phyloP scores from a whole-genome alignment of 2,113 vertebrate genomes.

The Anguilla japonica region DNA sequence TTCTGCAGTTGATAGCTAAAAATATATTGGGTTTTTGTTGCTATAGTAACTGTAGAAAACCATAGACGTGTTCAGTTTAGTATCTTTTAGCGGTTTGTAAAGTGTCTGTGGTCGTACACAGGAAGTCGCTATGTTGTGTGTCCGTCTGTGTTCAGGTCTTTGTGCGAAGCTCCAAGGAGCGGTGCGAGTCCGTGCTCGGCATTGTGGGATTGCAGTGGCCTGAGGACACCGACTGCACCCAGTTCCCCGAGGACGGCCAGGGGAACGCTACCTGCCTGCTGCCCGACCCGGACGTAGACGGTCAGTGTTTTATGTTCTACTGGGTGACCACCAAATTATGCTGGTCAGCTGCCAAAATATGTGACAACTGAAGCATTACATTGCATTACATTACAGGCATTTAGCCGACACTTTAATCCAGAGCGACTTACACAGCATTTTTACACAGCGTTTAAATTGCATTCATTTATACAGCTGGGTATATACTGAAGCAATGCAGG shows the following conservation, averaged over 20 bases:
- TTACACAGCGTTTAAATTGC: too few species aligned
- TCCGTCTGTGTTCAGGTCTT: conserved; percentile 60
- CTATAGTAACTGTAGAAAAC: neutral
- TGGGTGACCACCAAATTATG: too few species aligned
- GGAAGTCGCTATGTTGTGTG: neutral
- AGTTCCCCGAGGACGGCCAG: conserved; percentile 85
- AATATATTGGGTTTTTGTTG: neutral
- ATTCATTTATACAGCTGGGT: too few species aligned
- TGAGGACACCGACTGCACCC: conserved; percentile 86
- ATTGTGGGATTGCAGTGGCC: conserved; percentile 97
- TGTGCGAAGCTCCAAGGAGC: conserved; percentile 87
- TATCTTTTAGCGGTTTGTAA: neutral
- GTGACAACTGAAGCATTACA: too few species aligned
- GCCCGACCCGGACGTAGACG: conserved; percentile 84
- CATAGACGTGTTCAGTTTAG: neutral
- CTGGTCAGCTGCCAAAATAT: too few species aligned
- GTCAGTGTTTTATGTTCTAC: conserved; percentile 54
- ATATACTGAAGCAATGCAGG: too few species aligned
- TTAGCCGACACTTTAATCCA: too few species aligned
- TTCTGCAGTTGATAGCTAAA: neutral
- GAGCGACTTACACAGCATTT: too few species aligned
- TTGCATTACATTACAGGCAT: too few species aligned
- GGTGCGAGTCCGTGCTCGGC: conserved; percentile 87
- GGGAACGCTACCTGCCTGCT: conserved; percentile 82
- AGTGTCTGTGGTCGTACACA: neutral